These are phyloP conservation scores for Drosophila paulistorum DNA, from an alignment of 1,140 invertebrate genomes.

Conservation along the genomic window DNA sequence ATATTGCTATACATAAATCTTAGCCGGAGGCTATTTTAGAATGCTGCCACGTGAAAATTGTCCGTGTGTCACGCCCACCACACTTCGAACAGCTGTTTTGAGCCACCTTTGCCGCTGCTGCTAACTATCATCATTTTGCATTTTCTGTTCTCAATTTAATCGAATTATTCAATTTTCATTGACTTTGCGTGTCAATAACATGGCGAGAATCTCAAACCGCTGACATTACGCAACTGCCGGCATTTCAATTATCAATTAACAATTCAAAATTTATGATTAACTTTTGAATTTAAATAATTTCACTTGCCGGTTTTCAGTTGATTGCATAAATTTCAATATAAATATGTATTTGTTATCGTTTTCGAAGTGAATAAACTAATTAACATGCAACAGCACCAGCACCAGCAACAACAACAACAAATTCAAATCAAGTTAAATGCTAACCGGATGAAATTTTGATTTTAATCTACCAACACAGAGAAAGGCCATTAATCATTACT, in stretches of 20 bases:
- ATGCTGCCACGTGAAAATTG: slow-evolving; percentile 66
- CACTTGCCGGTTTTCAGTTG: slow-evolving; percentile 7
- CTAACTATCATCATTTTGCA: neutral
- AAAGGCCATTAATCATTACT: slow-evolving; percentile 49
- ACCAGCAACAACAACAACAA: slow-evolving; percentile 7
- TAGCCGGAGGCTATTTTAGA: slow-evolving; percentile 68
- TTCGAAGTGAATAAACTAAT: slow-evolving; percentile 71
- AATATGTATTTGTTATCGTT: slow-evolving; percentile 22
- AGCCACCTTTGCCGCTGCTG: neutral
- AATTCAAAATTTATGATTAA: slow-evolving; percentile 55
- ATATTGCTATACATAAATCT: slow-evolving; percentile 59
- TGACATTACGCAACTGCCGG: slow-evolving; percentile 67
- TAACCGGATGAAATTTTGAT: slow-evolving; percentile 64
- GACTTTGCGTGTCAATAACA: slow-evolving; percentile 55
- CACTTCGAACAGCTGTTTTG: neutral
- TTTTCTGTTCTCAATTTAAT: slow-evolving; percentile 1
- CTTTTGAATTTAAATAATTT: slow-evolving; percentile 34
- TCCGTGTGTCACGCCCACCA: slow-evolving; percentile 23
- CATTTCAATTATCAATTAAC: slow-evolving; percentile 45
- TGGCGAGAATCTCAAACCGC: slow-evolving; percentile 32
- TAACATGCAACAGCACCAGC: slow-evolving; percentile 42
- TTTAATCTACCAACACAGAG: slow-evolving; percentile 26
- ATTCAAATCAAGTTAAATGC: slow-evolving; percentile 25
- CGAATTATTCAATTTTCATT: neutral
- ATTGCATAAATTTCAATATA: slow-evolving; percentile 25